Evolutionary conservation across 2,113 vertebrate genomes (phyloP), one percentile per base, ranked within the genome.

Genomic region (Pangasianodon hypophthalmus): DNA sequence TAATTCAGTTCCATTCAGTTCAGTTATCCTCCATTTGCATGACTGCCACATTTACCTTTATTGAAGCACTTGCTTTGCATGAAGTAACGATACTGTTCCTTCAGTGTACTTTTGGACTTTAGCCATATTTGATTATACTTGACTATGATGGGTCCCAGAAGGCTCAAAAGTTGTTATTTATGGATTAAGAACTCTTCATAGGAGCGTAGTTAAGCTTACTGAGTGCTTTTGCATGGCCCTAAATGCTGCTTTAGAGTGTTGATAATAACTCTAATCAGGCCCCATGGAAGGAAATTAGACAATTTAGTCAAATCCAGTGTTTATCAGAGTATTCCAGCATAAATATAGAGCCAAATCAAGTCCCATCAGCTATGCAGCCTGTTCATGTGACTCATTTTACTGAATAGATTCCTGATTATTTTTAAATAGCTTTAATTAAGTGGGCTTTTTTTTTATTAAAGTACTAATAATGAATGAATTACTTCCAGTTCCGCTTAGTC

Each of bases 261-360:
- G 60, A 87, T 86, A 90, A 91, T 81, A 79, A 56, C 87, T 88
- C 83, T 60, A 88, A 90, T 90, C 88, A 90, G 60, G 54, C 11
- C 71, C 75, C 56, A 48, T 79, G 32, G 71, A 50, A 80, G 54
- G 69, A 86, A 32, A 69, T 46, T 13, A 18, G 37, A 91, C 48
- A 32, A 84, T 88, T 41, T 79, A 21, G 46, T 89, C 44, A 62
- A 89, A 89, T 89, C 88, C 75, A 54, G 16, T 52, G 64, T n/a
- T 37, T 21, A 3, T 71, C 13, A 24, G 29, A 37, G 85, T 86
- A 71, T 86, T 71, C n/a, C 29, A 29, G 18, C 44, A 56, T 69
- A 84, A 88, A 88, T 46, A 88, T 83, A 69, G 21, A 44, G 37
- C 14, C 48, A 71, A 88, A 69, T 88, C 62, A 88, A 44, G 14